Percentiles rank a stretch among this genome's conserved stretches.
These are phyloP conservation scores for Ibycter americanus DNA, from an alignment of 2,797 vertebrate species.

Conservation along the genomic window DNA sequence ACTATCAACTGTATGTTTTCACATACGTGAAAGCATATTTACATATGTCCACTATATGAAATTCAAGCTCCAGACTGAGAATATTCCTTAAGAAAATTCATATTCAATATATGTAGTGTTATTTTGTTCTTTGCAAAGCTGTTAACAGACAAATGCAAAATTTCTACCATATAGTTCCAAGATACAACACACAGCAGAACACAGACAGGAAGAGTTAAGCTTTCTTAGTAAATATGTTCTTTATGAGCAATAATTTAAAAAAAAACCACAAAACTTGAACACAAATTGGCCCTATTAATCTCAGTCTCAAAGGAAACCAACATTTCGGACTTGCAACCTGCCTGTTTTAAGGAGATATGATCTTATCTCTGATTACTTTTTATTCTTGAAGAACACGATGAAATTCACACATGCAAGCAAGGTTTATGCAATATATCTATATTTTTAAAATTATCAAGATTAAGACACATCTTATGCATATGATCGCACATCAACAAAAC, in stretches of 20 bases:
- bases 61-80: background rate
- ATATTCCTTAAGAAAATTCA: background rate
- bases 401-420: background rate
- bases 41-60: background rate
- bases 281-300: background rate
- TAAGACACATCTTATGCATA: background rate
- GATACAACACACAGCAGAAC: background rate
- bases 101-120: background rate
- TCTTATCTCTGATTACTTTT: background rate
- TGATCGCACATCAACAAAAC: background rate
- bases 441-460: background rate
- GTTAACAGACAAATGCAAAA: background rate
- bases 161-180: background rate
- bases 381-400: background rate
- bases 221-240: background rate
- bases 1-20: background rate
- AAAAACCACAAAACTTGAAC: background rate
- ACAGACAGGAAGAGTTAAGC: background rate
- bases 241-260: background rate
- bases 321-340: slow-evolving; percentile 3
- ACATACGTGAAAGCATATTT: background rate
- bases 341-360: background rate
- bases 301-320: slow-evolving; percentile 38
- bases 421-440: background rate
- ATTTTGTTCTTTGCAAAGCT: background rate